Conservation (phyloP, 2,797 vertebrate species). For the Micromesistius poutassou region DNA sequence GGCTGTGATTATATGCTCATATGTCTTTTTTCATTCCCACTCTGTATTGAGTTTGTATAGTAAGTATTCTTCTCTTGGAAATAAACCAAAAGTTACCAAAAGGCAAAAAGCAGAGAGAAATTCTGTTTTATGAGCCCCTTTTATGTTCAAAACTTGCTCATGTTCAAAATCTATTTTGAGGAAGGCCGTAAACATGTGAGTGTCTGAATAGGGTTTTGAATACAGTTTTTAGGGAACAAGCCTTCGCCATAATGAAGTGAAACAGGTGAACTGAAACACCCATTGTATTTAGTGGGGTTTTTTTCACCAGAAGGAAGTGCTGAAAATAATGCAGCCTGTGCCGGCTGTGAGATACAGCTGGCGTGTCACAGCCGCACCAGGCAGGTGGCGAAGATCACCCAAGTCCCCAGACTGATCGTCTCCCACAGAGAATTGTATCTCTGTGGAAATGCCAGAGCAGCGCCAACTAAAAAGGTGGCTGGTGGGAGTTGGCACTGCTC, state of each 20-base stretch:
- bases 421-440: too few relatives aligned
- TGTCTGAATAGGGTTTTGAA: neutral
- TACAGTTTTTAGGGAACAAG: neutral
- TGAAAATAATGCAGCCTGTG: neutral
- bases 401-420: too few relatives aligned
- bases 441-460: too few relatives aligned
- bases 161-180: neutral
- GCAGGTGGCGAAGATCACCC: neutral
- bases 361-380: neutral
- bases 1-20: slow-evolving; percentile 8
- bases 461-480: too few relatives aligned
- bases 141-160: neutral
- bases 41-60: neutral
- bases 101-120: neutral
- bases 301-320: neutral
- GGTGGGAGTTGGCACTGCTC: too few relatives aligned
- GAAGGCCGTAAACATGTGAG: neutral
- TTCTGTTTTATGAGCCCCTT: neutral
- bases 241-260: neutral
- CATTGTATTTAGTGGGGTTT: neutral
- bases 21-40: neutral
- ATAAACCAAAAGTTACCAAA: neutral
- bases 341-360: neutral
- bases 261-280: neutral
- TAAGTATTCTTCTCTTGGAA: slow-evolving; percentile 6